A percentile compares a stretch with the other conserved stretches of the same genome.
Conservation (phyloP, 2,113 vertebrate genomes). For the Poeciliopsis retropinna region DNA sequence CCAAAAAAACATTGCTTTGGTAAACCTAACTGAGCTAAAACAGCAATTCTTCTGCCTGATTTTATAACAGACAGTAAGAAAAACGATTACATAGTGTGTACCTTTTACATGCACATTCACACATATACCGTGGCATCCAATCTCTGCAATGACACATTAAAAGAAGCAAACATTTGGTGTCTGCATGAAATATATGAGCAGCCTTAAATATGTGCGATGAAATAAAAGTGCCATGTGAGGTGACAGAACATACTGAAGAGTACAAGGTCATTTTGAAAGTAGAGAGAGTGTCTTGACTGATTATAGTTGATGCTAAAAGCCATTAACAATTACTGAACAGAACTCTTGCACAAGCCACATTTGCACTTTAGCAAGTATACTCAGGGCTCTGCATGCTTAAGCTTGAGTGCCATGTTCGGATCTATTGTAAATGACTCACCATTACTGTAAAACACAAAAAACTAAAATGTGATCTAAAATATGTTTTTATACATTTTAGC, state of each 20-base stretch:
- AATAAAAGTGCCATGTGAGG: slow-evolving; percentile 30
- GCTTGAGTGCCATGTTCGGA: slow-evolving; percentile 2
- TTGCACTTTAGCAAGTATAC: slow-evolving; percentile 37
- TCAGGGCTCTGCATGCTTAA: slow-evolving; percentile 19
- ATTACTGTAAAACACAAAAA: not conserved
- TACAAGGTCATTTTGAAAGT: slow-evolving; percentile 61
- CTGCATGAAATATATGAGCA: slow-evolving; percentile 18
- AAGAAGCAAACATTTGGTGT: not conserved
- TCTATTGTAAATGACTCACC: not conserved
- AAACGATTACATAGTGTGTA: not conserved
- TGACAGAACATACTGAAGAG: slow-evolving; percentile 7
- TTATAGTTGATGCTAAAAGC: slow-evolving; percentile 71
- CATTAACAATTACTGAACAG: slow-evolving; percentile 72
- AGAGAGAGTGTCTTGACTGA: slow-evolving; percentile 59
- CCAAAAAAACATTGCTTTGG: not conserved
- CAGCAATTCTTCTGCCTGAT: not conserved
- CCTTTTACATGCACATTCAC: not conserved
- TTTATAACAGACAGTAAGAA: not conserved
- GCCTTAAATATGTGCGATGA: slow-evolving; percentile 34
- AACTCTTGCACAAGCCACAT: slow-evolving; percentile 36
- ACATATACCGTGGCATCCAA: not conserved
- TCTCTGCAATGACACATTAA: not conserved
- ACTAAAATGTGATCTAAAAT: not conserved
- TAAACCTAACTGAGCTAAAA: not conserved
- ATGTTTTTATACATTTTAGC: not conserved